Evolutionary conservation across 2,113 vertebrate species (phyloP).

Genomic region (Sminthopsis crassicaudata): DNA sequence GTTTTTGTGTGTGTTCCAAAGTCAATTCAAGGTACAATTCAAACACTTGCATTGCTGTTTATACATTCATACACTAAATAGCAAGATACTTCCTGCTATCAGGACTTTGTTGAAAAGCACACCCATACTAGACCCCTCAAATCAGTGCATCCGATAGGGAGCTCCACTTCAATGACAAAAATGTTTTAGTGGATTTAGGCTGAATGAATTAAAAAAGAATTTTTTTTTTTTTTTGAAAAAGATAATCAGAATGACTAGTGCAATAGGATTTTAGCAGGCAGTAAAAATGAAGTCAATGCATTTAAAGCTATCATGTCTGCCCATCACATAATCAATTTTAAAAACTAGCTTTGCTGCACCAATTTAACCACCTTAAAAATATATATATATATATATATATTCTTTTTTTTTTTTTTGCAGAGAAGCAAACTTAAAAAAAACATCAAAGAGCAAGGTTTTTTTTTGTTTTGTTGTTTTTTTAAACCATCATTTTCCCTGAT

Average conservation of each 20-base stretch:
- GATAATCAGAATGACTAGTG: conserved; percentile 46
- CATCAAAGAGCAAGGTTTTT: not conserved
- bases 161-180: not conserved
- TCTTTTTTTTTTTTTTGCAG: not conserved
- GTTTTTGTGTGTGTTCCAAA: conserved; percentile 59
- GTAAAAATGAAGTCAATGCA: not conserved
- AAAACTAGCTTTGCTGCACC: not conserved
- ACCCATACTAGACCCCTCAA: not conserved
- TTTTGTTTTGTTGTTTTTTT: too few relatives aligned
- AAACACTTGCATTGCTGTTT: not conserved
- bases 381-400: too few relatives aligned
- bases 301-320: not conserved
- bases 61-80: not conserved
- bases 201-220: not conserved
- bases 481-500: not conserved
- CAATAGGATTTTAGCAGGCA: conserved; percentile 55
- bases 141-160: accelerated
- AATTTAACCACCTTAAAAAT: not conserved
- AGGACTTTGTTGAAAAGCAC: not conserved
- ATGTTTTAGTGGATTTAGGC: not conserved
- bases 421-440: not conserved
- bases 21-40: conserved; percentile 66
- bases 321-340: not conserved
- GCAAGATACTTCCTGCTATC: conserved; percentile 13
- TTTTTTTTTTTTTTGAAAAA: too few relatives aligned